Base-by-base conservation (phyloP, 2,113 vertebrate species). In the Conger conger region DNA sequence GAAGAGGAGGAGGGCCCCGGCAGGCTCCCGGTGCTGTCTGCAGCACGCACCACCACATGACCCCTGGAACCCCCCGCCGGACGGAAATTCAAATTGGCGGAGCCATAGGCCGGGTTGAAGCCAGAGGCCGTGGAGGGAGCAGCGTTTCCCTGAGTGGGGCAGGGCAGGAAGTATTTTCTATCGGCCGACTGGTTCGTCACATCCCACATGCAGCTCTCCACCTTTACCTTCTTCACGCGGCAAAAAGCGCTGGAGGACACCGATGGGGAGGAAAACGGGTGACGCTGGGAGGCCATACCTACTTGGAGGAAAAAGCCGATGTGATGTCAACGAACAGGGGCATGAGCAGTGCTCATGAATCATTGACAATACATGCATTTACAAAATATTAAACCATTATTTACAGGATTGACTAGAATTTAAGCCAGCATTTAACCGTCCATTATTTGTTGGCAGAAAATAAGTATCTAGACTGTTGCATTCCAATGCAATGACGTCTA, bases 281-380 rank as follows among this genome's bases (percentile, higher is more conserved):
- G 97, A 91, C 98, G 94, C 96, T 99, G 97, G 89, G 97, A 98
- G 92, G 98, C 95, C 98, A 99, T 99, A 93, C 95, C 97, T 99
- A 8, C 33, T 95, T 45, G 83, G 42, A 57, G 84, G 35, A 7
- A 57, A n/a, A 42, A 84, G 16, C 37, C 20, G 63, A 27, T 16
- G n/a, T 4, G 13, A 57, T 35, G 76, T 30, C 50, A 78, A 54
- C 45, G 0, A 37, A 45, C n/a, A 27, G 0, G 68, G 8, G 9
- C 68, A 33, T 0, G 11, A 33, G 6, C 68, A 73, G 13, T 13
- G 8, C 68, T 73, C 68, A 5, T 1, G 13, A n/a, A 33, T 33
- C 68, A 63, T 73, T 73, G 8, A 27, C 27, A 18, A 83, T 42
- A 82, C 4, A 82, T 63, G 23, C 35, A 82, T 63, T 37, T 33